A percentile compares a stretch with the other conserved stretches of the same genome.
Conservation (phyloP, 1,140 invertebrate genomes). For the Goniozus legneri region DNA sequence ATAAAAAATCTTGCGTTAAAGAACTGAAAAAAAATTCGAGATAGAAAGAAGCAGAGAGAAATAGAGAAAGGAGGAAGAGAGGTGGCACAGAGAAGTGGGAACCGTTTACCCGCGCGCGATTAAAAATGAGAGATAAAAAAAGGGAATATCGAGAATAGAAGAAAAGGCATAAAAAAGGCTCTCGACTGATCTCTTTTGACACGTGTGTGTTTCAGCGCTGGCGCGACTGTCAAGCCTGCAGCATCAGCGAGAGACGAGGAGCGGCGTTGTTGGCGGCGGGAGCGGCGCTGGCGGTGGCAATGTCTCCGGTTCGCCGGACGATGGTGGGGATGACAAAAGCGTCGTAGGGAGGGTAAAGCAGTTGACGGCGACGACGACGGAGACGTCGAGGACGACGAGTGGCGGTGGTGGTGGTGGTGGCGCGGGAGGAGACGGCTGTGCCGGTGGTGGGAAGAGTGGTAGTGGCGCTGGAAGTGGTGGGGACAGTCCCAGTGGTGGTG, state of each 20-base stretch:
- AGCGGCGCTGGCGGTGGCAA: slow-evolving; percentile 5
- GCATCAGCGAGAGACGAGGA: slow-evolving; percentile 28
- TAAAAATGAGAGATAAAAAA: slow-evolving; percentile 11
- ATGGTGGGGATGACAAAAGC: slow-evolving; percentile 38
- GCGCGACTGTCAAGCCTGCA: slow-evolving; percentile 50
- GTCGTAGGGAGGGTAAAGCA: slow-evolving; percentile 38
- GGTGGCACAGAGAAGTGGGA: slow-evolving; percentile 4
- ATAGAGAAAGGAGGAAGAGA: slow-evolving; percentile 3
- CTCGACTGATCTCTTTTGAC: too few species aligned
- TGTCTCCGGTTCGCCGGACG: neutral
- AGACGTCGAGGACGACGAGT: slow-evolving; percentile 18
- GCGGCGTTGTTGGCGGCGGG: slow-evolving; percentile 13
- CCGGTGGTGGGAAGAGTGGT: slow-evolving; percentile 41
- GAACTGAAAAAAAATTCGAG: slow-evolving; percentile 18
- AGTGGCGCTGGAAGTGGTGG: slow-evolving; percentile 12
- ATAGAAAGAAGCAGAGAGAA: slow-evolving; percentile 10
- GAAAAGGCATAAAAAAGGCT: too few species aligned
- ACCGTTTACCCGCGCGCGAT: slow-evolving; percentile 6
- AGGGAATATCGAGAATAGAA: slow-evolving; percentile 8
- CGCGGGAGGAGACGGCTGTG: slow-evolving; percentile 59
- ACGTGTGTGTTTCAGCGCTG: slow-evolving; percentile 49
- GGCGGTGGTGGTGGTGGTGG: slow-evolving; percentile 57
- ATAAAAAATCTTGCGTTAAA: too few species aligned
- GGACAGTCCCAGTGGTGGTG: slow-evolving; percentile 25
- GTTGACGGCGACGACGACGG: slow-evolving; percentile 23